phyloP scores from a whole-genome alignment of 2,113 vertebrate species.

The Eudyptes chrysolophus region DNA sequence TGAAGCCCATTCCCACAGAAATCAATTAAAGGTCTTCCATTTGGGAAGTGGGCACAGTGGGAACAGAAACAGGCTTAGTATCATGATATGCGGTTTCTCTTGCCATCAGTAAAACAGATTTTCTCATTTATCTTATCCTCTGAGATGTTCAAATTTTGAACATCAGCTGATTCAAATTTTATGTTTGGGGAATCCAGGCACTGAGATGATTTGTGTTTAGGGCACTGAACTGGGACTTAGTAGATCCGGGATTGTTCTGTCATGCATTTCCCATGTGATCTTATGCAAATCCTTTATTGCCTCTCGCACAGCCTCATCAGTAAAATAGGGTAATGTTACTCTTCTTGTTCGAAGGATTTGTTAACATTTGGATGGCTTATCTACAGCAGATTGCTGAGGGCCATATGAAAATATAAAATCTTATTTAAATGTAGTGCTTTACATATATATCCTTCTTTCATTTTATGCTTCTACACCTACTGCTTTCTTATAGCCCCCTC shows the following conservation, averaged over 20 bases:
- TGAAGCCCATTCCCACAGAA: constrained; percentile 22
- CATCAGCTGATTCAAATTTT: constrained; percentile 48
- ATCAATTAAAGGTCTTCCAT: constrained; percentile 39
- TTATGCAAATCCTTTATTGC: constrained; percentile 46
- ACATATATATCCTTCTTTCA: background rate
- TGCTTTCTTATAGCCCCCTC: background rate
- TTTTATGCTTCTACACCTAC: background rate
- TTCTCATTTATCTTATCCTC: constrained; percentile 54
- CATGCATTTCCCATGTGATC: constrained; percentile 24
- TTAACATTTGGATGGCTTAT: constrained; percentile 25
- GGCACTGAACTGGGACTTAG: background rate
- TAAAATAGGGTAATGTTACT: background rate
- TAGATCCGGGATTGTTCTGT: constrained; percentile 18
- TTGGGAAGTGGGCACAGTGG: constrained; percentile 13
- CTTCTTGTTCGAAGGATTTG: background rate
- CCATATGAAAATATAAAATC: background rate
- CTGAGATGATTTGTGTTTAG: constrained; percentile 33
- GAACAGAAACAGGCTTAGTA: background rate
- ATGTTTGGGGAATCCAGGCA: constrained; percentile 37
- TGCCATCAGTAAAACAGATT: constrained; percentile 35
- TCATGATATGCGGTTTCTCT: background rate
- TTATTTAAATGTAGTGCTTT: constrained; percentile 22
- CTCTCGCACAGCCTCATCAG: background rate
- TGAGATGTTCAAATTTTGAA: constrained; percentile 46
- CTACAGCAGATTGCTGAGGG: background rate